phyloP scores from a whole-genome alignment of 2,113 vertebrate genomes.

The Zingel zingel region DNA sequence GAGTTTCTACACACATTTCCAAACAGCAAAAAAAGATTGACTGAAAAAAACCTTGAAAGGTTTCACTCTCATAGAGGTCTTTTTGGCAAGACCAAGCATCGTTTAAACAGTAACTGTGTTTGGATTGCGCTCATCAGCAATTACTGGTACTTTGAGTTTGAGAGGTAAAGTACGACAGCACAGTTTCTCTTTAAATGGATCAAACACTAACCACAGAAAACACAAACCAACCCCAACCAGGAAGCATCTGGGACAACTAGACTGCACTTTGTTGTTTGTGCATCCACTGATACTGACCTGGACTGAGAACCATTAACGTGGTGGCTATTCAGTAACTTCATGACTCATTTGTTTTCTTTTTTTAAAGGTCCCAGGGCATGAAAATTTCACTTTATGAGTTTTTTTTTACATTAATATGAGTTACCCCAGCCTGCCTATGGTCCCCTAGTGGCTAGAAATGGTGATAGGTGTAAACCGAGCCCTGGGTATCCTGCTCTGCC shows the following conservation, averaged over 20 bases:
- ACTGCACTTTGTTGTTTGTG: not conserved
- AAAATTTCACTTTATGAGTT: no score
- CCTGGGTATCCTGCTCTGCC: no score
- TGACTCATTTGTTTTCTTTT: not conserved
- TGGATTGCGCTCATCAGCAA: slow-evolving; percentile 1
- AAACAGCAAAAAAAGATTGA: not conserved
- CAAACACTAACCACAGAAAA: slow-evolving; percentile 42
- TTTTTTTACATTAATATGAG: no score
- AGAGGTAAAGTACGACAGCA: not conserved
- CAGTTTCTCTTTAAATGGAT: slow-evolving; percentile 59
- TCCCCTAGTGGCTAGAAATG: no score
- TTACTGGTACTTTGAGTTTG: not conserved
- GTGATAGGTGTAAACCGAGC: no score
- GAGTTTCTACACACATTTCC: not conserved
- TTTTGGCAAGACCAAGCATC: not conserved
- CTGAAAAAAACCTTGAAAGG: not conserved
- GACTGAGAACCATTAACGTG: not conserved
- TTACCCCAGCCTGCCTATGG: no score
- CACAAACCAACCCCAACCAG: not conserved
- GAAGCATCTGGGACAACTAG: not conserved
- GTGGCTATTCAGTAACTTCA: slow-evolving; percentile 6
- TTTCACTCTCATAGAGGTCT: not conserved
- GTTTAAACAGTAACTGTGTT: slow-evolving; percentile 29
- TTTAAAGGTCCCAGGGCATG: no score
- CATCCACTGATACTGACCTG: not conserved